phyloP scores from a whole-genome alignment of 1,140 invertebrate genomes.

The Drosophila nebulosa region DNA sequence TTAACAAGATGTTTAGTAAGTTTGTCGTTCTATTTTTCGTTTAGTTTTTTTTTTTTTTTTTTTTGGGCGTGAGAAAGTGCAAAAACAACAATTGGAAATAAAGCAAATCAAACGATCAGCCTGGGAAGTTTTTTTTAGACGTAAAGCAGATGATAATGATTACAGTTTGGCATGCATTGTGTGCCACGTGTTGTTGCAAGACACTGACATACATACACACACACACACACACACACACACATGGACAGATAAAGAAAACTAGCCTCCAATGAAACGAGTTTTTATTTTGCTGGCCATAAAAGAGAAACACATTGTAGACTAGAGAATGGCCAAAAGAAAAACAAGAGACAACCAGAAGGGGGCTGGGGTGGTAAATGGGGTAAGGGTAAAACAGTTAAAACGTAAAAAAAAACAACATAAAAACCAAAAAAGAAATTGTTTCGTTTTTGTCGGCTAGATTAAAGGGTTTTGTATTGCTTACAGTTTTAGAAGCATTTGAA shows the following conservation, averaged over 20 bases:
- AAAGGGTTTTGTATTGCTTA: neutral
- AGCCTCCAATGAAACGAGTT: slow-evolving; percentile 67
- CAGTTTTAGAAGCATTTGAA: slow-evolving; percentile 26
- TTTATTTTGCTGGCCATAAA: slow-evolving; percentile 38
- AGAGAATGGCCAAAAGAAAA: slow-evolving; percentile 10
- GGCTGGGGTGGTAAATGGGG: too few species aligned
- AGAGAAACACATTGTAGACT: neutral
- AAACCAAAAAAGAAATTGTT: neutral
- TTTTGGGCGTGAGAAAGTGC: slow-evolving; percentile 51
- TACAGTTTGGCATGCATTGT: slow-evolving; percentile 25
- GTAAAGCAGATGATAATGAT: neutral
- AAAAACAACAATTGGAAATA: slow-evolving; percentile 33
- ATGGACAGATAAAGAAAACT: slow-evolving; percentile 46
- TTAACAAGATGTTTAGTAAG: slow-evolving; percentile 34
- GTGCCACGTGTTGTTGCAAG: slow-evolving; percentile 53
- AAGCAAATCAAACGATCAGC: slow-evolving; percentile 34
- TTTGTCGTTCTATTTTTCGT: neutral
- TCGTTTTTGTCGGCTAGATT: neutral
- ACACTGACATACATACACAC: neutral
- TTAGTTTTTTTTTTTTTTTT: slow-evolving; percentile 20
- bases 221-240: too few species aligned
- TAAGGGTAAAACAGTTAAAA: neutral
- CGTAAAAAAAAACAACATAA: neutral
- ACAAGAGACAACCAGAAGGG: too few species aligned
- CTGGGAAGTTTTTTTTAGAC: slow-evolving; percentile 11